Base-by-base conservation (phyloP, 2,113 vertebrate species). In the Cettia cetti region DNA sequence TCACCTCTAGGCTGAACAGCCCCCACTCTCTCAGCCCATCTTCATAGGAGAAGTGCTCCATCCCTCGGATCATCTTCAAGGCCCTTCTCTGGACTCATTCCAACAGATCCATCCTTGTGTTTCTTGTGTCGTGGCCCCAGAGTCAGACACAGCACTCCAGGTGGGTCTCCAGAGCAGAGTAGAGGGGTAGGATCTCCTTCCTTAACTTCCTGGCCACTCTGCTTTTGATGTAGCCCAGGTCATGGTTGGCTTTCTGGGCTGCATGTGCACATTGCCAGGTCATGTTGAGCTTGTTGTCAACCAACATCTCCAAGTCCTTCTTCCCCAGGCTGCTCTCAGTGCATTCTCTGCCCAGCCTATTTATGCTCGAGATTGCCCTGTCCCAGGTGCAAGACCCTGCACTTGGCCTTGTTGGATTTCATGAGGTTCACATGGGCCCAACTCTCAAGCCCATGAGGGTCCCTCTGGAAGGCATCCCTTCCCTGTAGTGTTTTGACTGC, bases 401-500 rank as follows among this genome's bases (percentile, higher is more conserved):
- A 52, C 15, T 44, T 59, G 37, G 19, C 33, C 7, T 30, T n/a
- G 37, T 4, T 44, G 28, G 45, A 59, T 72, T 74, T 59, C 13
- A 30, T 24, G 60, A 45, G 19, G 20, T 82, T n/a, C 24, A 52
- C 33, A 24, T 11, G 39, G 13, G 15, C 13, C 33, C 52, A 66
- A 1, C 8, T 20, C 15, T 50, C 35, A 53, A 69, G 18, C 14
- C 28, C 15, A 15, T 18, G 33, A 69, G 45, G 53, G 28, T 45
- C 14, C 20, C 28, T 21, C 24, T 53, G 39, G 28, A 39, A 44
- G 39, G 16, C 45, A 53, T 39, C n/a, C 20, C 11, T 68, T n/a
- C n/a, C n/a, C 13, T n/a, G 15, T 6, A 39, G 16, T 0, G 0
- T 52, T 72, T n/a, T 24, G 18, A 45, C 13, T 0, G 0, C 28